Conservation (phyloP, 2,888 invertebrate genomes). For the Apodemia hepburni region DNA sequence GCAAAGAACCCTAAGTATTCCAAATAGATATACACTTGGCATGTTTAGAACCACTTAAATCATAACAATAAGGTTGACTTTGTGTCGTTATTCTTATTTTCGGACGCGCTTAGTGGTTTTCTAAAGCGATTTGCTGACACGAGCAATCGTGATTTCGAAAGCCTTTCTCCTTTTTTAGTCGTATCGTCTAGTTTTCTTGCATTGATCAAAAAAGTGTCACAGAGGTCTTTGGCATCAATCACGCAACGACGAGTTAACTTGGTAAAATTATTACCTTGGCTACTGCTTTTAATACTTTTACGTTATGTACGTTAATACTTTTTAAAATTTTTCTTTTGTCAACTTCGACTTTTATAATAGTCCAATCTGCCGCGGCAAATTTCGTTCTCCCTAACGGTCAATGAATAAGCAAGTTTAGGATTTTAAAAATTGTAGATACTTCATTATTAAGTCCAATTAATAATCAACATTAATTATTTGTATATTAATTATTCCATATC, state of each 20-base stretch:
- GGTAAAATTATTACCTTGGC: neutral
- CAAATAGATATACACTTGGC: neutral
- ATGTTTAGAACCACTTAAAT: slow-evolving; percentile 11
- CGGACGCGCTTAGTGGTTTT: slow-evolving; percentile 5
- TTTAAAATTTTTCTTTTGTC: too few relatives aligned
- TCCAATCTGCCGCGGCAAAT: too few relatives aligned
- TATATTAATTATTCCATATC: too few relatives aligned
- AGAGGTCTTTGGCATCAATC: slow-evolving; percentile 30
- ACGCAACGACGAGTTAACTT: slow-evolving; percentile 4
- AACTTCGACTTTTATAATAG: too few relatives aligned
- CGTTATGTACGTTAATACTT: too few relatives aligned
- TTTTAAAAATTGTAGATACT: too few relatives aligned
- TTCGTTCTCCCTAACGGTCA: too few relatives aligned
- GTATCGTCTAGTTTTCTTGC: slow-evolving; percentile 17
- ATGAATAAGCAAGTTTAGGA: too few relatives aligned
- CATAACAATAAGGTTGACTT: slow-evolving; percentile 13
- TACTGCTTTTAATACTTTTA: too few relatives aligned
- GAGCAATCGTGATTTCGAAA: slow-evolving; percentile 67
- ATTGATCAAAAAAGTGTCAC: slow-evolving; percentile 29
- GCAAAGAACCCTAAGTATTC: neutral
- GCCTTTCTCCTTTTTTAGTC: slow-evolving; percentile 24
- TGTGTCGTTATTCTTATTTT: slow-evolving; percentile 11
- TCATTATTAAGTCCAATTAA: too few relatives aligned
- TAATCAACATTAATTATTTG: too few relatives aligned
- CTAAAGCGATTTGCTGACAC: slow-evolving; percentile 48